A percentile compares a stretch with the other conserved stretches of the same genome.
Evolutionary conservation across 1,140 invertebrate genomes (phyloP).

Genomic region (Drosophila baimaii): DNA sequence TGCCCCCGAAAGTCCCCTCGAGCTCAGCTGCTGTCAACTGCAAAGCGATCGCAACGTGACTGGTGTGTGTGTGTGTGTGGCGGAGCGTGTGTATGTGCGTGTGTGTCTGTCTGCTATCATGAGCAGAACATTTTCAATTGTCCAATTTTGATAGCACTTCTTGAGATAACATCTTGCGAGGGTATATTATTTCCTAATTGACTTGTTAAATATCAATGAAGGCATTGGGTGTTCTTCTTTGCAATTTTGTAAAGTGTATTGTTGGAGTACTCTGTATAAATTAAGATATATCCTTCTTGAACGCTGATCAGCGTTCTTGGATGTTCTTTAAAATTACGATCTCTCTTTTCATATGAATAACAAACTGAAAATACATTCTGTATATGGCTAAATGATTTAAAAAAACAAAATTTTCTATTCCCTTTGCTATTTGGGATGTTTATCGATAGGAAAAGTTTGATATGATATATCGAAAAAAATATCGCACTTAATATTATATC

Average conservation of each 20-base stretch:
- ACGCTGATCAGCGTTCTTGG: background rate
- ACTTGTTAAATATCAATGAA: slow-evolving; percentile 9
- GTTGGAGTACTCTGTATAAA: background rate
- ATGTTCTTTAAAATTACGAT: background rate
- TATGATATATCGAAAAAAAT: too few relatives aligned
- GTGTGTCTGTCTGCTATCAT: slow-evolving; percentile 14
- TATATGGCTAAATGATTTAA: background rate
- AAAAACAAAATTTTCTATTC: too few relatives aligned
- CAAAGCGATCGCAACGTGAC: slow-evolving; percentile 47
- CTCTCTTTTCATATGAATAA: too few relatives aligned
- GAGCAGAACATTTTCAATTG: slow-evolving; percentile 20
- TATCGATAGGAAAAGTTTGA: too few relatives aligned
- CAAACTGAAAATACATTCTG: background rate
- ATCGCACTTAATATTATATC: too few relatives aligned
- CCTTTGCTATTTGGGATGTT: too few relatives aligned
- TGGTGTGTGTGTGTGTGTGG: too few relatives aligned
- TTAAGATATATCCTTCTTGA: background rate
- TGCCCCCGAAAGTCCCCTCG: slow-evolving; percentile 19
- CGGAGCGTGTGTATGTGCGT: background rate
- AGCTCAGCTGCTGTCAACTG: slow-evolving; percentile 58
- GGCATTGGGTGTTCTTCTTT: background rate
- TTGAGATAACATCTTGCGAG: slow-evolving; percentile 7
- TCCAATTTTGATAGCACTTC: background rate
- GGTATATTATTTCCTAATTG: background rate
- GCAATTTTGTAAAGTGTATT: background rate